Conservation (phyloP, 2,797 vertebrate species). For the Avahi laniger region DNA sequence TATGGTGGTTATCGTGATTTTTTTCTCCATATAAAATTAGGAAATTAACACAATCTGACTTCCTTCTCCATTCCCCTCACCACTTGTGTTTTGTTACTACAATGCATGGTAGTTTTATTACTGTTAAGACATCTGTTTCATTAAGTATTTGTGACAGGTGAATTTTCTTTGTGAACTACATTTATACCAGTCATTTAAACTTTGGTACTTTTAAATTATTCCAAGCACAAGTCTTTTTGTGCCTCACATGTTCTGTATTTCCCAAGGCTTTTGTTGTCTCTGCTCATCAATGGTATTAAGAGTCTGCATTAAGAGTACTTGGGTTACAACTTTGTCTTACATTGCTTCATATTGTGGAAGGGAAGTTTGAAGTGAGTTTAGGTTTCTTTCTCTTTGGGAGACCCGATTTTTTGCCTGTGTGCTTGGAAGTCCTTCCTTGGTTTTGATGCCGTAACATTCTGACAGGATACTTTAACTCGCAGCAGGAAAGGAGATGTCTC, state of each 20-base stretch:
- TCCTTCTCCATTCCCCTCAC: background rate
- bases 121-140: conserved; percentile 38
- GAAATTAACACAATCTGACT: background rate
- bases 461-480: background rate
- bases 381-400: background rate
- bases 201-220: background rate
- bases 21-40: background rate
- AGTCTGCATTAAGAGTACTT: background rate
- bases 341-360: background rate
- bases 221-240: background rate
- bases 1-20: background rate
- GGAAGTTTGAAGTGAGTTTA: background rate
- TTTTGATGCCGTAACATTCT: background rate
- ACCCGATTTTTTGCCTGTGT: background rate
- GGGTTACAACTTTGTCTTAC: background rate
- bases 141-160: background rate
- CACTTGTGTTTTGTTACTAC: background rate
- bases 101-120: background rate
- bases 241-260: background rate
- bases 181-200: background rate
- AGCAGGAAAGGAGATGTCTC: background rate
- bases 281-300: background rate
- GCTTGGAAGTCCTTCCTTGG: background rate
- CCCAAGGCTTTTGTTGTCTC: background rate
- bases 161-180: background rate